phyloP scores from a whole-genome alignment of 2,113 vertebrate genomes.

The Cervus canadensis region DNA sequence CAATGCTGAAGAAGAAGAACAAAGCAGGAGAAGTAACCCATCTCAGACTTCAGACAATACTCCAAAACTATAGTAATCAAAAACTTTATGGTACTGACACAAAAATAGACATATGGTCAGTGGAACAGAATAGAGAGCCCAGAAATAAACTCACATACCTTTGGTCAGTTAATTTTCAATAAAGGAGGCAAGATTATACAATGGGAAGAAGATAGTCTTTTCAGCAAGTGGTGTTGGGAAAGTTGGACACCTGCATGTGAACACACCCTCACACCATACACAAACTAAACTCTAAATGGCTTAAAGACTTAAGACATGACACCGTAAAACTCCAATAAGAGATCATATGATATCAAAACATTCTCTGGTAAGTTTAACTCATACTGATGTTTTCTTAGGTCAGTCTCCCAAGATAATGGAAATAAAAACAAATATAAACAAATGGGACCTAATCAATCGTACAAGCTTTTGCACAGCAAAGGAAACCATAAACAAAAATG shows the following conservation, averaged over 20 bases:
- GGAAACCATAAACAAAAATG: background rate
- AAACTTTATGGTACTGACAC: background rate
- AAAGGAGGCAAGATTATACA: background rate
- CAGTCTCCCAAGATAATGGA: background rate
- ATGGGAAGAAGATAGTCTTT: background rate
- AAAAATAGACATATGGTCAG: background rate
- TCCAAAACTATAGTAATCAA: background rate
- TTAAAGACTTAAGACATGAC: background rate
- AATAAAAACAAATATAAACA: background rate
- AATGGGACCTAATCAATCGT: background rate
- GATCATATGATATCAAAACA: background rate
- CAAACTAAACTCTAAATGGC: background rate
- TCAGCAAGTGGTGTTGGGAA: background rate
- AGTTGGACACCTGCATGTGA: background rate
- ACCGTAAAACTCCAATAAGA: background rate
- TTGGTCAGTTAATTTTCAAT: background rate
- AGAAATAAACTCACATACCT: background rate
- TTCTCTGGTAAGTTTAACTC: background rate
- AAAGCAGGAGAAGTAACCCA: background rate
- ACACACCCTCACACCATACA: background rate
- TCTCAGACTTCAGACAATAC: background rate
- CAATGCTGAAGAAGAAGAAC: background rate
- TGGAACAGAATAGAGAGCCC: background rate
- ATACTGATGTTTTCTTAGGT: background rate
- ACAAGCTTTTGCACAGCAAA: background rate